Conservation (phyloP, 2,113 vertebrate species). For the Etheostoma spectabile region DNA sequence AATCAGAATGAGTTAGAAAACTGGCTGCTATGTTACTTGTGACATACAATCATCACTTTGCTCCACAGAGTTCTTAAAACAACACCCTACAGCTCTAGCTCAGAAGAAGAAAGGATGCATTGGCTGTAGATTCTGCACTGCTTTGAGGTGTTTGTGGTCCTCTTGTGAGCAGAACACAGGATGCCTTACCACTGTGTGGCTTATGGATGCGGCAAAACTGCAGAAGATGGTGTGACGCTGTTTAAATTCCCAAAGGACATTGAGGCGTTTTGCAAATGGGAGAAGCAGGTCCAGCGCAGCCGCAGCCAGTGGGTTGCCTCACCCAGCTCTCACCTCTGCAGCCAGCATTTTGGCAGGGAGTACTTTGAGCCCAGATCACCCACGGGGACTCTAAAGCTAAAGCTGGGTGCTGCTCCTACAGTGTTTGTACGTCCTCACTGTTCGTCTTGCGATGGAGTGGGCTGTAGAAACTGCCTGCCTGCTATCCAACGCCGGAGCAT, state of each 20-base stretch:
- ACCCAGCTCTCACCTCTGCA: conserved; percentile 79
- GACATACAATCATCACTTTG: background rate
- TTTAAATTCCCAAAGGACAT: conserved; percentile 84
- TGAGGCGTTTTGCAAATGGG: conserved; percentile 81
- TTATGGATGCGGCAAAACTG: conserved; percentile 82
- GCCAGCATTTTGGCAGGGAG: conserved; percentile 84
- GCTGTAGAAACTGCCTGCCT: conserved; percentile 65
- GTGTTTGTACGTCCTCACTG: conserved; percentile 80
- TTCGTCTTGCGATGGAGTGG: conserved; percentile 64
- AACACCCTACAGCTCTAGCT: background rate
- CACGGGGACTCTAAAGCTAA: conserved; percentile 67
- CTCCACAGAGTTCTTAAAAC: conserved; percentile 16
- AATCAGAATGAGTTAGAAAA: background rate
- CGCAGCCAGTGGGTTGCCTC: conserved; percentile 77
- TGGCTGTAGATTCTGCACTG: background rate
- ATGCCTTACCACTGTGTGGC: conserved; percentile 84
- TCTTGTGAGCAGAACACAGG: conserved; percentile 13
- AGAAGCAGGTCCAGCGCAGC: conserved; percentile 84
- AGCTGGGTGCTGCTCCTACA: conserved; percentile 79
- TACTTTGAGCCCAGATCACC: conserved; percentile 77
- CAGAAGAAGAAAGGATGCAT: background rate
- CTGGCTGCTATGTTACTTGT: background rate
- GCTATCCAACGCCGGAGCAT: conserved; percentile 49
- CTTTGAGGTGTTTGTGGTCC: background rate
- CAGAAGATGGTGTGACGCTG: conserved; percentile 75